Evolutionary conservation across 1,140 invertebrate genomes (phyloP).

Genomic region (Armadillidium nasatum): DNA sequence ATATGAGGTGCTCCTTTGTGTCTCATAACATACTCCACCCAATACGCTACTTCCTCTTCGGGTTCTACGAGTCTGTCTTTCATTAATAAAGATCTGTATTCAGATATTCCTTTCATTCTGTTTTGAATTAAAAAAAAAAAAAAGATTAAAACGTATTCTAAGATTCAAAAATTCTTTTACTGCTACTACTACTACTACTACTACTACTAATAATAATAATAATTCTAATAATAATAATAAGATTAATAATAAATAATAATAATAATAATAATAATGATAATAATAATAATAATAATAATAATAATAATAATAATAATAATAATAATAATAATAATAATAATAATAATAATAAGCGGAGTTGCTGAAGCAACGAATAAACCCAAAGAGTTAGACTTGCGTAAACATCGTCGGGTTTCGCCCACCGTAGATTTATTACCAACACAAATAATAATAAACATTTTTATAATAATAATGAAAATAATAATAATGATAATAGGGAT

Average conservation of each 20-base stretch:
- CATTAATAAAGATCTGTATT: conserved; percentile 23
- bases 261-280: too few species aligned
- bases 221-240: too few species aligned
- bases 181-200: too few species aligned
- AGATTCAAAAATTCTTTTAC: not conserved
- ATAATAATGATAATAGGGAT: too few species aligned
- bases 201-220: too few species aligned
- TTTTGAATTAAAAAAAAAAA: conserved; percentile 41
- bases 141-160: not conserved
- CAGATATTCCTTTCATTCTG: conserved; percentile 18
- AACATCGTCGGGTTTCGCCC: too few species aligned
- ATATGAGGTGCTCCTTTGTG: conserved; percentile 54
- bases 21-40: conserved; percentile 57
- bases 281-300: not conserved
- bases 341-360: not conserved
- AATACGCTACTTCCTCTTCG: conserved; percentile 44
- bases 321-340: not conserved
- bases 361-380: too few species aligned
- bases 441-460: too few species aligned
- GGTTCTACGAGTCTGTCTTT: conserved; percentile 15
- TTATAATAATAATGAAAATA: too few species aligned
- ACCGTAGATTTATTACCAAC: too few species aligned
- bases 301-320: not conserved
- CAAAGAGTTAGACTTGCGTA: too few species aligned
- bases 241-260: too few species aligned